Evolutionary conservation across 1,140 invertebrate species (phyloP).

Genomic region (Galleria mellonella): DNA sequence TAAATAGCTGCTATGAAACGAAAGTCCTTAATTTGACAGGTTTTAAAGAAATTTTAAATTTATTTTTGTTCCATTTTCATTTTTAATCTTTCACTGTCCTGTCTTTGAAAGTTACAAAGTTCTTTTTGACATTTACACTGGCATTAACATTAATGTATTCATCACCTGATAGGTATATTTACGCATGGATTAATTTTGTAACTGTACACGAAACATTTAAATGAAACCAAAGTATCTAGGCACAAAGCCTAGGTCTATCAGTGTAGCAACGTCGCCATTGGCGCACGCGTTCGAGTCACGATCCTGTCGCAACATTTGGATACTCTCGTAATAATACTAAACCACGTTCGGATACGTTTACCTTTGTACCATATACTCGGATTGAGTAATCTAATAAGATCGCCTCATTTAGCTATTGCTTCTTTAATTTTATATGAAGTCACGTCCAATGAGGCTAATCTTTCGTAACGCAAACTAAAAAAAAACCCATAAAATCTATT

Average conservation of each 20-base stretch:
- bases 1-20: no score
- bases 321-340: conserved; percentile 26
- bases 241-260: conserved; percentile 11
- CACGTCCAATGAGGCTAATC: conserved; percentile 12
- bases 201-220: neutral
- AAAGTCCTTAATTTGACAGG: no score
- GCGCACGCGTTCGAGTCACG: conserved; percentile 35
- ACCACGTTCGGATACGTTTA: conserved; percentile 23
- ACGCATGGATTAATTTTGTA: conserved; percentile 23
- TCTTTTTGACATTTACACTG: no score
- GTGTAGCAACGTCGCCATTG: conserved; percentile 26
- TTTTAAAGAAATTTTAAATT: no score
- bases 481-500: conserved; percentile 16
- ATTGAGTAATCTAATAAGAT: neutral
- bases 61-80: no score
- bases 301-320: conserved; percentile 38
- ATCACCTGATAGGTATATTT: conserved; percentile 3
- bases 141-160: no score
- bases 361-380: conserved; percentile 19
- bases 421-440: conserved; percentile 7
- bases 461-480: no score
- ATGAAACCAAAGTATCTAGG: no score
- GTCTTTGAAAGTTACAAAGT: no score
- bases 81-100: no score
- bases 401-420: neutral